Evolutionary conservation across 2,888 invertebrate genomes (phyloP), one percentile per base, ranked within the genome.

Genomic region (Tineola bisselliella): DNA sequence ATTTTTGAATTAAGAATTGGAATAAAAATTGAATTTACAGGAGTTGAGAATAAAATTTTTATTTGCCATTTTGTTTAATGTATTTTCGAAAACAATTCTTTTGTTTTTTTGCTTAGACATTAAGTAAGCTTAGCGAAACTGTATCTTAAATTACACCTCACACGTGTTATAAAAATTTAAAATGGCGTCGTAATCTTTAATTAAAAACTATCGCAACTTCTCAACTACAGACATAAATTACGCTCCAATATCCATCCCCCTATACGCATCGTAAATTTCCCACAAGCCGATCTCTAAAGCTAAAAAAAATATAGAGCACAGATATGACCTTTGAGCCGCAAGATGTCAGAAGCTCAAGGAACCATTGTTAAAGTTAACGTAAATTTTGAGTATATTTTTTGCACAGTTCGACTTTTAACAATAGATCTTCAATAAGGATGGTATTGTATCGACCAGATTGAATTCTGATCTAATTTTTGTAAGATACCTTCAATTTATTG

Each of bases 251-350:
- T 12, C n/a, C 31, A 31, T 31, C 31, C 44, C 44, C 44, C n/a
- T 8, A 52, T 15, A 8, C 12, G 6, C 18, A 67, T 80, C 84
- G 79, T 84, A 84, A 84, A 86, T 83, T 83, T 86, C 84, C 83
- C 86, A 84, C 81, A 82, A 77, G 66, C 66, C 69, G 68, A 67
- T 68, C 67, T 69, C 66, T 64, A 65, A 65, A 65, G 15, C 15
- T 66, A 69, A 74, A n/a, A 76, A 75, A 75, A 79, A 84, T 80
- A 72, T 81, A 77, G 79, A 80, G 79, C 77, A 76, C 70, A 75
- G 70, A 33, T 62, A 33, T 69, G 70, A 68, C 68, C 73, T 71
- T 58, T 58, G 33, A 30, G 33, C 58, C 58, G 6, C 33, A 15
- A 58, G 54, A 52, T 56, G 17, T 30, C 25, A 19, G 30, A 25